Evolutionary conservation across 1,140 invertebrate genomes (phyloP), one percentile per base, ranked within the genome.

Genomic region (Leguminivora glycinivorella): DNA sequence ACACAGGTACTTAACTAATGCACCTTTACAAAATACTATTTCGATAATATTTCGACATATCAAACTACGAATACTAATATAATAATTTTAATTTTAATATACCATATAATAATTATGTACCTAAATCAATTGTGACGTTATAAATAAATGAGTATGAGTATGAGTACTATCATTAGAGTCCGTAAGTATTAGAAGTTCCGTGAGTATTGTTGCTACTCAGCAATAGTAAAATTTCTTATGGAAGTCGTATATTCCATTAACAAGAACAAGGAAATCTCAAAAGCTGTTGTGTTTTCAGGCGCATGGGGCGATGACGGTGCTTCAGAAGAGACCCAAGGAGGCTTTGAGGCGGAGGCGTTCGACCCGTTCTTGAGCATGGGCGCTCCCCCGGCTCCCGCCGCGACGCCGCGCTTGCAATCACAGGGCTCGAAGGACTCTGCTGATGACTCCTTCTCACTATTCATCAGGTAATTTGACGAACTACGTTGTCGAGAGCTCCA

Each of bases 281-380:
- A 1, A n/a, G 5, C 22, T 68, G 47, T 52, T 1, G 19, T 66
- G 1, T 52, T 19, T 72, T 9, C 56, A 89, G 87, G 80, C 87
- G 94, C 93, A 12, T 95, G 94, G 94, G 94, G 94, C n/a, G 93
- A 94, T 43, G 82, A 84, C 2, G 80, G 83, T 10, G 76, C 79
- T 4, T 66, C 83, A 5, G 92, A 92, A 12, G 87, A 81, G 1
- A 90, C 89, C 14, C 75, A 87, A 1, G 91, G 90, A 38, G 95
- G 95, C 1, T 96, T 96, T 70, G 93, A 95, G 70, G 93, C 94
- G n/a, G 96, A 96, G 66, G 93, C 93, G 34, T 97, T 97, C 82
- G 97, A 98, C 83, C 93, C 96, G 2, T 98, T 98, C 90, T 88
- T 98, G 47, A 94, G 94, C 12, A 94, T 97, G 93, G 95, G 94